Conservation (phyloP, 1,140 invertebrate genomes). For the Formica selysi region DNA sequence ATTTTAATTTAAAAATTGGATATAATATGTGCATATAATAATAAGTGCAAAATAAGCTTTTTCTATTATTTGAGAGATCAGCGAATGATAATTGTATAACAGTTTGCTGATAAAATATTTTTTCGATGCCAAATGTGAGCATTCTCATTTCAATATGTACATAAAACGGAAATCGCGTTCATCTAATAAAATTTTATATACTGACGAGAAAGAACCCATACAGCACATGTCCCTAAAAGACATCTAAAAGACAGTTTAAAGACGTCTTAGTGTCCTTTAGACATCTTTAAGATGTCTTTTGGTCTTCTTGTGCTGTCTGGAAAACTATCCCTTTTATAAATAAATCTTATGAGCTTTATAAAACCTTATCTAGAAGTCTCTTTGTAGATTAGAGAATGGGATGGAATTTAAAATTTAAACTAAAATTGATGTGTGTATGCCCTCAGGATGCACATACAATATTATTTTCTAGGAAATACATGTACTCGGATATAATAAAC, state of each 20-base stretch:
- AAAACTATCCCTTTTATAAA: not conserved
- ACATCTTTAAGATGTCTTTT: no score
- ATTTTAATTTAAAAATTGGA: not conserved
- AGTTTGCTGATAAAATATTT: not conserved
- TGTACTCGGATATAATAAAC: not conserved
- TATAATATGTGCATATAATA: no score
- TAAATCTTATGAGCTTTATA: not conserved
- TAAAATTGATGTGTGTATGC: not conserved
- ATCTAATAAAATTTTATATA: not conserved
- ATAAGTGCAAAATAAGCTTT: no score
- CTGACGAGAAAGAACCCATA: not conserved
- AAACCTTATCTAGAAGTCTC: not conserved
- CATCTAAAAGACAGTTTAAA: no score
- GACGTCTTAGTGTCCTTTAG: no score
- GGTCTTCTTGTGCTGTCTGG: no score
- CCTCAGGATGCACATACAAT: not conserved
- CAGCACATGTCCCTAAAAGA: no score
- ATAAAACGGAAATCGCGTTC: not conserved
- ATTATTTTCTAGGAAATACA: not conserved
- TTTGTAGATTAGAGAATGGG: not conserved
- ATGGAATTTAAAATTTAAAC: slow-evolving; percentile 1
- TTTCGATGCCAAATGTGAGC: not conserved
- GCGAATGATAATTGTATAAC: not conserved
- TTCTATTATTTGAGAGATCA: not conserved
- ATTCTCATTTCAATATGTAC: not conserved